Evolutionary conservation across 2,113 vertebrate genomes (phyloP), one percentile per base, ranked within the genome.

Genomic region (Apodemus sylvaticus): DNA sequence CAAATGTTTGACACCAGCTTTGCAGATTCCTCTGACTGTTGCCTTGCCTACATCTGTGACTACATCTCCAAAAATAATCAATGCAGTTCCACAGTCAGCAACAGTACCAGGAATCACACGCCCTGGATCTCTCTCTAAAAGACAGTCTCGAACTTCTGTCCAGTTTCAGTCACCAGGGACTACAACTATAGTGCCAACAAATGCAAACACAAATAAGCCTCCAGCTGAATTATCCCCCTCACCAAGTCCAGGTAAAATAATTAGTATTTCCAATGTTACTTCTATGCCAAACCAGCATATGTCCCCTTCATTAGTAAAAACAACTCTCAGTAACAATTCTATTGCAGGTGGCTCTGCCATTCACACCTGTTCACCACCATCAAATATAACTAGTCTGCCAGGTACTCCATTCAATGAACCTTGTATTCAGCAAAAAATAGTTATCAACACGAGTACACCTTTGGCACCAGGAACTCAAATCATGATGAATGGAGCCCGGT

Each of bases 401-500:
- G 98, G 96, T 51, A 94, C 98, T 91, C 98, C 97, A 0, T 66
- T 98, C 70, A 98, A 79, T 96, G 99, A 99, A 86, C 81, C 98
- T 96, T 98, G 98, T 77, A 86, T 99, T 97, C 99, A 99, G 85
- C 99, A 99, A 98, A 99, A 99, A 97, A 99, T 99, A 97, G 98
- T 99, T 77, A 99, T 99, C 97, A 99, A 99, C 96, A 99, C 99
- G 5, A 99, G 98, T 94, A 98, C 99, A 8, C 99, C 99, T 90
- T 99, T 99, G 92, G 99, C 99, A 95, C 99, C 99, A 96, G 99
- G 99, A 94, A 99, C 99, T 93, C 99, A 99, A 93, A 99, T 99
- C 89, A 98, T 99, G 96, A 99, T 99, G 96, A 99, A 99, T 95
- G 99, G 99, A 97, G 98, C 99, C 89, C 96, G 98, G 81, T 99